These are phyloP conservation scores for Cephus rjabovi DNA, from an alignment of 2,888 invertebrate genomes.

Conservation along the genomic window DNA sequence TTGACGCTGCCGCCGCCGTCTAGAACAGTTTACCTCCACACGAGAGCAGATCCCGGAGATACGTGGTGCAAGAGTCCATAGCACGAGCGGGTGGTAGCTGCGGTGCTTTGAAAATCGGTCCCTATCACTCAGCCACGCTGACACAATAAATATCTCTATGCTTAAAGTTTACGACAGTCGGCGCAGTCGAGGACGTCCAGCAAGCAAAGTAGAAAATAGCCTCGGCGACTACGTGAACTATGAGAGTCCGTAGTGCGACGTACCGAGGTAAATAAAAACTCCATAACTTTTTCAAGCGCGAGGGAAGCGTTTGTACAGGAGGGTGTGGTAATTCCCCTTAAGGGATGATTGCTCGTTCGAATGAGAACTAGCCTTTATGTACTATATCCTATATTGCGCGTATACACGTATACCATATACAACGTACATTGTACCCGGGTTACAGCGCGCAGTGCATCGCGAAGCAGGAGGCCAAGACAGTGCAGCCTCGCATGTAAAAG, in stretches of 20 bases:
- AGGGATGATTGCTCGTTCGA: constrained; percentile 5
- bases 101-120: background rate
- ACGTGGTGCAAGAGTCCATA: background rate
- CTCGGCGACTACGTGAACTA: background rate
- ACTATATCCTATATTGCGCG: background rate
- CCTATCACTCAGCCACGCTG: background rate
- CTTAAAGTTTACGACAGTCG: background rate
- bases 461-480: constrained; percentile 4
- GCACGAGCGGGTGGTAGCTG: background rate
- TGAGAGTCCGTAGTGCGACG: background rate
- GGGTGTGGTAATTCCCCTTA: background rate
- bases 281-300: background rate
- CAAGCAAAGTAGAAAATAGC: background rate
- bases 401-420: background rate
- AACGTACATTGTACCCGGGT: constrained; percentile 12
- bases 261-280: background rate
- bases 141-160: background rate
- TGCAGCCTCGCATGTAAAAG: constrained; percentile 14
- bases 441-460: constrained; percentile 4
- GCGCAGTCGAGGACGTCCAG: background rate
- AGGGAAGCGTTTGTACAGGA: background rate
- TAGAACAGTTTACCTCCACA: background rate
- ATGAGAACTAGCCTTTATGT: background rate
- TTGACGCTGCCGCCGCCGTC: background rate
- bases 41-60: background rate